Percentiles rank a stretch among this genome's conserved stretches.
Conservation (phyloP, 1,140 invertebrate species). For the Panulirus ornatus region DNA sequence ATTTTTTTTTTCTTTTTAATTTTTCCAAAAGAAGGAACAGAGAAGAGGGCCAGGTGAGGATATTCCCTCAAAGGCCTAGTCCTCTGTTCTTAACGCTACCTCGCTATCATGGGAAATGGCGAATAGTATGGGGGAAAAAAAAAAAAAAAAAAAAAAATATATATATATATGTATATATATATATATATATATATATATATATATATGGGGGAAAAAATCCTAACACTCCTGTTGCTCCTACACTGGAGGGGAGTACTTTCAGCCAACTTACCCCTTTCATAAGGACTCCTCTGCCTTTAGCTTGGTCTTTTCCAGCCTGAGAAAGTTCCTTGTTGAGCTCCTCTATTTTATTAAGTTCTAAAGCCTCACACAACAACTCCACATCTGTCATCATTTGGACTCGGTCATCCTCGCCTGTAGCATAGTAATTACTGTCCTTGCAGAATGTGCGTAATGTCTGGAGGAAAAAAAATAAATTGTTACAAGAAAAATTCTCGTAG, state of each 20-base stretch:
- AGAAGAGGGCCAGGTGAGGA: too few relatives aligned
- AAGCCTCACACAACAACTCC: slow-evolving; percentile 92
- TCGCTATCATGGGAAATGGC: too few relatives aligned
- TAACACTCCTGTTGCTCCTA: background rate
- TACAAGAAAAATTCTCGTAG: too few relatives aligned
- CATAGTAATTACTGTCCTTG: slow-evolving; percentile 93
- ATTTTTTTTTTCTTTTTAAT: too few relatives aligned
- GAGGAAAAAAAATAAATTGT: background rate
- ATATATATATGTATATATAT: too few relatives aligned
- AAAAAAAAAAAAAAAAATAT: too few relatives aligned
- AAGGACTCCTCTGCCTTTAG: slow-evolving; percentile 80
- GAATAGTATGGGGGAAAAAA: too few relatives aligned
- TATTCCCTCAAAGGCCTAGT: too few relatives aligned
- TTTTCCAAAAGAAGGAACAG: too few relatives aligned
- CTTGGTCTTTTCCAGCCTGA: slow-evolving; percentile 76
- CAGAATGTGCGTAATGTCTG: slow-evolving; percentile 87
- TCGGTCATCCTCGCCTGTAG: slow-evolving; percentile 85
- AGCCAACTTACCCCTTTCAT: slow-evolving; percentile 65
- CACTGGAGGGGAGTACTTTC: too few relatives aligned
- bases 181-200: background rate
- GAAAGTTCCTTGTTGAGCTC: slow-evolving; percentile 86
- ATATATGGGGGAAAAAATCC: background rate
- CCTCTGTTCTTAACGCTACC: too few relatives aligned
- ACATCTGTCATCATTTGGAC: slow-evolving; percentile 92
- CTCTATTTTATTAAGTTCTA: slow-evolving; percentile 84